Evolutionary conservation across 2,888 invertebrate species (phyloP).

Genomic region (Augochlorella aurata): DNA sequence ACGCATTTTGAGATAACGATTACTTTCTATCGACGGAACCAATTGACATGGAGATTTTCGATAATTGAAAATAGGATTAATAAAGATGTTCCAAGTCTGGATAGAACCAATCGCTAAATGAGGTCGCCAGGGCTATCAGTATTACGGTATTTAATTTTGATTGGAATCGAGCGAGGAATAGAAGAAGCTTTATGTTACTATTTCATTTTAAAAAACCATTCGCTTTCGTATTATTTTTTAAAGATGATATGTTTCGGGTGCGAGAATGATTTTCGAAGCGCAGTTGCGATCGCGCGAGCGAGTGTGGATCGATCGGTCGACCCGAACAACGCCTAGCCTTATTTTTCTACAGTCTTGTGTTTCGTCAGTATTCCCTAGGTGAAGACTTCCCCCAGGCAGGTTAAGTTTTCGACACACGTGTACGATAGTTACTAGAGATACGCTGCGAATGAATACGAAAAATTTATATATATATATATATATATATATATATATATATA

Average conservation of each 20-base stretch:
- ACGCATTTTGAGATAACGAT: no score
- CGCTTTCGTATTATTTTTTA: background rate
- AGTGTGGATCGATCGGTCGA: slow-evolving; percentile 52
- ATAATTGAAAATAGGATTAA: background rate
- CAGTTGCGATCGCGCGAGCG: slow-evolving; percentile 22
- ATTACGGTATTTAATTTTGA: background rate
- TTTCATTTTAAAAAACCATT: background rate
- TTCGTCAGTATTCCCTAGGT: slow-evolving; percentile 76
- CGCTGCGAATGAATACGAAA: slow-evolving; percentile 53
- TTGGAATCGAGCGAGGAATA: background rate
- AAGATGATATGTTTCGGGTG: background rate
- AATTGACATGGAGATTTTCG: no score
- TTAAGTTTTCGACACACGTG: slow-evolving; percentile 60
- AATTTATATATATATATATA: slow-evolving; percentile 21
- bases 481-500: slow-evolving; percentile 47
- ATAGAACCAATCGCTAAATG: background rate
- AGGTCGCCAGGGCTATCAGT: background rate
- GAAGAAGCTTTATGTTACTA: background rate
- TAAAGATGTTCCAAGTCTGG: background rate
- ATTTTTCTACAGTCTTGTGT: slow-evolving; percentile 80
- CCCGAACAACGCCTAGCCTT: slow-evolving; percentile 76
- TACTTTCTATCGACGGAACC: no score
- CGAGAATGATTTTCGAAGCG: background rate
- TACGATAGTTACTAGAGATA: slow-evolving; percentile 63
- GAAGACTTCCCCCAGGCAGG: slow-evolving; percentile 47